phyloP scores from a whole-genome alignment of 2,113 vertebrate genomes.

The Leptobrachium ailaonicum region DNA sequence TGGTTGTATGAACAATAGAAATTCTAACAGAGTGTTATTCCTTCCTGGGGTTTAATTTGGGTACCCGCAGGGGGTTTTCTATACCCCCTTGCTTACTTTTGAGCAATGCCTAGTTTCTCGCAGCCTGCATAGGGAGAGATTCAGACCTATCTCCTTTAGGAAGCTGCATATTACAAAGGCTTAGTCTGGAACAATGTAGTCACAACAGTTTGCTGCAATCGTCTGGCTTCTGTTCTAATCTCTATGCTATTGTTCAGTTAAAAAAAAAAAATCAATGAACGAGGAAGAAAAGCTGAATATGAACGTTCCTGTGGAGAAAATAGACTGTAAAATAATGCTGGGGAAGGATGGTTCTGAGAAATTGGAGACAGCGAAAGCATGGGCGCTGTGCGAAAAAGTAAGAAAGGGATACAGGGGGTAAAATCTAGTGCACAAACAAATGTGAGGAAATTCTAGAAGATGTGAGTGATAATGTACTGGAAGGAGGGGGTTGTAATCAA shows the following conservation, averaged over 20 bases:
- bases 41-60: slow-evolving; percentile 24
- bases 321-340: background rate
- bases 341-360: too few relatives aligned
- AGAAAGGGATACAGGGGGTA: too few relatives aligned
- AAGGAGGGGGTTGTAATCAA: too few relatives aligned
- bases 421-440: too few relatives aligned
- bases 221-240: slow-evolving; percentile 30
- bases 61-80: slow-evolving; percentile 27
- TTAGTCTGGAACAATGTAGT: background rate
- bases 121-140: slow-evolving; percentile 27
- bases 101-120: slow-evolving; percentile 24
- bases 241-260: slow-evolving; percentile 29
- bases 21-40: slow-evolving; percentile 21
- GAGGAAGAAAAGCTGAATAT: background rate
- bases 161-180: slow-evolving; percentile 23
- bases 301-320: background rate
- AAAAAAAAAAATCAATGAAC: slow-evolving; percentile 26
- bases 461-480: too few relatives aligned
- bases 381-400: too few relatives aligned
- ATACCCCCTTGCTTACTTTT: slow-evolving; percentile 1
- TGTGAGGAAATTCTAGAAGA: too few relatives aligned
- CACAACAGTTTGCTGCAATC: slow-evolving; percentile 31
- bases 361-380: too few relatives aligned
- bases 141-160: slow-evolving; percentile 8
- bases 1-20: slow-evolving; percentile 18